Conservation (phyloP, 2,888 invertebrate species). For the Caenorhabditis becei region DNA sequence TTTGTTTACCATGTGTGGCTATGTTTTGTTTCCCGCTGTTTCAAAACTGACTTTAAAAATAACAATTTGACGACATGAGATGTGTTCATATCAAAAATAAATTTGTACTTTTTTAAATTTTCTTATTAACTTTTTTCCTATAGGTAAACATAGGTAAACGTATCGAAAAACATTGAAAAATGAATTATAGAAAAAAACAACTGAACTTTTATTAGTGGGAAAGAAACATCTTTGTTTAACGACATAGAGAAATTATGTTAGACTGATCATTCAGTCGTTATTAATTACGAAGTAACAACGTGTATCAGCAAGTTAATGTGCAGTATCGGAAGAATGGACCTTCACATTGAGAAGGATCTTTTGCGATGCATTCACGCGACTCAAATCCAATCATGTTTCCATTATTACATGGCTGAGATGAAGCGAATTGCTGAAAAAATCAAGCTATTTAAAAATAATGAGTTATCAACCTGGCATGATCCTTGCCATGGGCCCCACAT, state of each 20-base stretch:
- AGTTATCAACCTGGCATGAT: constrained; percentile 76
- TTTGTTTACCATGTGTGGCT: too few relatives aligned
- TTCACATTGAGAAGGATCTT: constrained; percentile 78
- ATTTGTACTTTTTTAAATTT: too few relatives aligned
- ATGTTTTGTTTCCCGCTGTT: too few relatives aligned
- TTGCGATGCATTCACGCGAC: constrained; percentile 81
- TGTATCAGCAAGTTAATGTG: constrained; percentile 65
- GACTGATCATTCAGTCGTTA: constrained; percentile 1
- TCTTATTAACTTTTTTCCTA: too few relatives aligned
- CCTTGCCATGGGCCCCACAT: constrained; percentile 80
- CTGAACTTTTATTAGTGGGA: too few relatives aligned
- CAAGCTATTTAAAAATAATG: not conserved
- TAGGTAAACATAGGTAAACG: too few relatives aligned
- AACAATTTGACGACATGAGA: too few relatives aligned
- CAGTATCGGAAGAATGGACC: constrained; percentile 82
- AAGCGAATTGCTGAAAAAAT: constrained; percentile 78
- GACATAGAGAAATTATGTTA: too few relatives aligned
- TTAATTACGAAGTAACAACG: not conserved
- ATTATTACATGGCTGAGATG: constrained; percentile 80
- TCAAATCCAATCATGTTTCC: constrained; percentile 81
- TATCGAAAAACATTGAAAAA: not conserved
- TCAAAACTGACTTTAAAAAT: too few relatives aligned
- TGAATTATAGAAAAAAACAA: too few relatives aligned
- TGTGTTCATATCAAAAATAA: too few relatives aligned
- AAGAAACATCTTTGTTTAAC: too few relatives aligned